These are phyloP conservation scores for Crossocerus cetratus DNA, from an alignment of 2,888 invertebrate genomes.

Conservation along the genomic window DNA sequence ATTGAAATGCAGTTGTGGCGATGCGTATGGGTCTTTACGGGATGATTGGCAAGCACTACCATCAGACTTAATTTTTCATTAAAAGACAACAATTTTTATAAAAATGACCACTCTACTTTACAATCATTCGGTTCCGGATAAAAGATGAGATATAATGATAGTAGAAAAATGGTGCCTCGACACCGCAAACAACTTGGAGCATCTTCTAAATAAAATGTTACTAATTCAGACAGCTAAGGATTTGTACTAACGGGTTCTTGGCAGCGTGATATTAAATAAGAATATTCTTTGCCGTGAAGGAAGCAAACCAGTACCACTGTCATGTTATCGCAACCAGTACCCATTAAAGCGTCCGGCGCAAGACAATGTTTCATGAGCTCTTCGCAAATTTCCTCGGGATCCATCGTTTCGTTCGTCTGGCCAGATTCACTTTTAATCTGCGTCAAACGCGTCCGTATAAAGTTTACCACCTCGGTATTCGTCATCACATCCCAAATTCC, in stretches of 20 bases:
- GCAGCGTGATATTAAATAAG: conserved; percentile 72
- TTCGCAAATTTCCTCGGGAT: conserved; percentile 97
- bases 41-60: no score
- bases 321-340: conserved; percentile 99
- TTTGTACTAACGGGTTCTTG: conserved; percentile 47
- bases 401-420: conserved; percentile 83
- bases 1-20: no score
- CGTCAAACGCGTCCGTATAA: conserved; percentile 88
- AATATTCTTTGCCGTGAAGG: conserved; percentile 80
- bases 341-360: conserved; percentile 98
- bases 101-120: conserved; percentile 18
- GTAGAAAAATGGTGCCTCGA: no score
- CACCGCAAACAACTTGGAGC: no score
- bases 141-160: no score
- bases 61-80: background rate
- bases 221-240: conserved; percentile 21
- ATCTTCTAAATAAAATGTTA: no score
- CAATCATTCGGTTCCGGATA: background rate
- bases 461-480: conserved; percentile 95
- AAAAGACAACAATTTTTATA: conserved; percentile 11
- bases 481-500: conserved; percentile 99
- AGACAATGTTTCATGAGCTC: conserved; percentile 95
- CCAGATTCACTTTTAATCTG: conserved; percentile 51
- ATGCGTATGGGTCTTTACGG: no score
- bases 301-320: conserved; percentile 94